Conservation (phyloP, 2,888 invertebrate species). For the Synergus japonicus region DNA sequence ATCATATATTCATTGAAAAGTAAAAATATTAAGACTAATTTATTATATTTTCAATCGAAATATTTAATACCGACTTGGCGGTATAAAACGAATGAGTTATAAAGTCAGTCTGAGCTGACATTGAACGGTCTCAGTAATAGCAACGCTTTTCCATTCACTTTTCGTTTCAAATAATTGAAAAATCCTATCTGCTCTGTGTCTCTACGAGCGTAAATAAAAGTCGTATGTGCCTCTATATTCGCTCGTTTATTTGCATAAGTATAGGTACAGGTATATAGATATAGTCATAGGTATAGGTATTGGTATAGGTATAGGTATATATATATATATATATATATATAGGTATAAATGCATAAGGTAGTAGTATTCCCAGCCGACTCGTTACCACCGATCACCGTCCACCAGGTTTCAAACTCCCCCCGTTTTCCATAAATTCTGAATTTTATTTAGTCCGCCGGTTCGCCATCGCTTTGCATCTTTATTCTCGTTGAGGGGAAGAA, state of each 20-base stretch:
- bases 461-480: slow-evolving; percentile 43
- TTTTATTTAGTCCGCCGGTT: slow-evolving; percentile 70
- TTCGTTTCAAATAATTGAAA: slow-evolving; percentile 39
- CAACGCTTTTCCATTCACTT: slow-evolving; percentile 34
- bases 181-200: slow-evolving; percentile 27
- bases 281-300: too few species aligned
- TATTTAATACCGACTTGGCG: not conserved
- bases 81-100: slow-evolving; percentile 8
- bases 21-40: not conserved
- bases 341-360: too few species aligned
- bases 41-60: slow-evolving; percentile 26
- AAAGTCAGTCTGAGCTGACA: slow-evolving; percentile 1
- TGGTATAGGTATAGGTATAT: not conserved
- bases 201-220: slow-evolving; percentile 37
- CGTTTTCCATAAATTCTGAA: slow-evolving; percentile 75
- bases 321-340: not conserved
- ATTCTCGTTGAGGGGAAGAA: slow-evolving; percentile 21
- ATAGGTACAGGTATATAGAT: not conserved
- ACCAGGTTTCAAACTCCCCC: slow-evolving; percentile 51
- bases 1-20: not conserved
- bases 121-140: not conserved
- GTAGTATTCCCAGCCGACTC: slow-evolving; percentile 43
- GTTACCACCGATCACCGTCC: slow-evolving; percentile 49
- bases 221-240: slow-evolving; percentile 25
- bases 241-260: slow-evolving; percentile 22